Base-by-base conservation (phyloP, 2,797 vertebrate genomes). In the Takifugu ocellatus region DNA sequence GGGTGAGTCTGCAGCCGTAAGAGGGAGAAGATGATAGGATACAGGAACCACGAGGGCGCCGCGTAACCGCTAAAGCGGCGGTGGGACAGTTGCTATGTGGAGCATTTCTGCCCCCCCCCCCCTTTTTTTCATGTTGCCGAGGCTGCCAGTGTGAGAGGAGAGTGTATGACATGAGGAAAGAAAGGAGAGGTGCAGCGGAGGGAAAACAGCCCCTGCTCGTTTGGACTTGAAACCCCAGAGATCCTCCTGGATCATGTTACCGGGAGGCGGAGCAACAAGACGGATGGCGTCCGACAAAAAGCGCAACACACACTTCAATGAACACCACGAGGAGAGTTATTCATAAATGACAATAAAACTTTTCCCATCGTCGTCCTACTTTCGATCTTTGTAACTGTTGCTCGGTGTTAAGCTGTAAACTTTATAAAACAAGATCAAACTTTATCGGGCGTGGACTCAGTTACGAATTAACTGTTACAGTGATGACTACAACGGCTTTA, bases 161-260 rank as follows among this genome's bases (percentile, higher is more conserved):
- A 72, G 78, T 80, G 79, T 70, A 77, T 45, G 55, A 74, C 72
- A 76, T 72, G 61, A 78, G 68, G 62, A 67, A 68, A 72, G 81
- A 78, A 80, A 74, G 68, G 73, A 72, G 81, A 78, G 81, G 80
- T 82, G 74, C 62, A 6, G 70, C 47, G 54, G 78, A 90, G 89
- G 76, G 78, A 90, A 91, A 90, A 89, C 87, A 85, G 90, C 89
- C 91, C 91, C 87, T 93, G 90, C 85, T 6, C 59, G 84, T 82
- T 72, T 74, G 82, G 72, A 78, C 63, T 61, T 83, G 88, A 89
- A 83, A 89, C 88, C 90, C 84, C 87, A 88, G 70, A 82, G 85
- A 82, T 79, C 83, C 70, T 52, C 80, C 50, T 75, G 82, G 83
- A 83, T 93, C 92, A 81, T 81, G 75, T 93, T 93, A 91, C 92